Evolutionary conservation across 2,888 invertebrate genomes (phyloP).

Genomic region (Seira sanloemensis): DNA sequence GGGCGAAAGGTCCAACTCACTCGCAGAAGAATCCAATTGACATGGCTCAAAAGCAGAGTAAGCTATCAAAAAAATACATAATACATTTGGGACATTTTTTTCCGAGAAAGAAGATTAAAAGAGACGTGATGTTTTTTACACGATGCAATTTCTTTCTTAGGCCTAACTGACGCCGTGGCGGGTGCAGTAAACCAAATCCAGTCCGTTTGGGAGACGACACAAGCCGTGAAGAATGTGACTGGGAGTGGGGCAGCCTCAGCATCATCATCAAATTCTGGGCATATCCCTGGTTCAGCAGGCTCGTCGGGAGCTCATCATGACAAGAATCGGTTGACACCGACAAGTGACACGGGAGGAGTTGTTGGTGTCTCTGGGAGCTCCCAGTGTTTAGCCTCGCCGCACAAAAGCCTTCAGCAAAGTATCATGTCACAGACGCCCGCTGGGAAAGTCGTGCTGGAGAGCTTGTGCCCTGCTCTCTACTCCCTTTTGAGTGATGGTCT

Average conservation of each 20-base stretch:
- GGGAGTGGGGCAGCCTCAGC: constrained; percentile 34
- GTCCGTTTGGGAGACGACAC: constrained; percentile 61
- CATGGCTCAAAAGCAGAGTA: constrained; percentile 72
- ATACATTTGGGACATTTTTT: neutral
- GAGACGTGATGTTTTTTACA: no score
- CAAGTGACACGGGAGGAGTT: constrained; percentile 33
- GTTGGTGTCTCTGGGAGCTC: neutral
- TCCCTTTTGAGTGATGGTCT: constrained; percentile 90
- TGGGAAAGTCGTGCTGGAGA: constrained; percentile 84
- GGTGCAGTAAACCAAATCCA: constrained; percentile 83
- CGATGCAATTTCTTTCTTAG: constrained; percentile 76
- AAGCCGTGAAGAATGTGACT: constrained; percentile 42
- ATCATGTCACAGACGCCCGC: constrained; percentile 77
- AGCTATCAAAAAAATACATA: constrained; percentile 12
- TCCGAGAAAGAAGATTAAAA: no score
- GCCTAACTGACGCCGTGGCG: constrained; percentile 84
- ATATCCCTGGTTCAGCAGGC: constrained; percentile 11
- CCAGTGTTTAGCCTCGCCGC: constrained; percentile 38
- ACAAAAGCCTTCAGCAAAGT: constrained; percentile 53
- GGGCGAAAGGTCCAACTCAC: constrained; percentile 33
- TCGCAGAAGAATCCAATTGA: constrained; percentile 59
- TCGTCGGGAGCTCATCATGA: constrained; percentile 31
- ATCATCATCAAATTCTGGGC: constrained; percentile 5
- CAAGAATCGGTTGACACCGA: constrained; percentile 54
- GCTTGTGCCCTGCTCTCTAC: constrained; percentile 89